A percentile compares a stretch with the other conserved stretches of the same genome.
Evolutionary conservation across 2,113 vertebrate species (phyloP).

Genomic region (Gnathonemus longibarbis): DNA sequence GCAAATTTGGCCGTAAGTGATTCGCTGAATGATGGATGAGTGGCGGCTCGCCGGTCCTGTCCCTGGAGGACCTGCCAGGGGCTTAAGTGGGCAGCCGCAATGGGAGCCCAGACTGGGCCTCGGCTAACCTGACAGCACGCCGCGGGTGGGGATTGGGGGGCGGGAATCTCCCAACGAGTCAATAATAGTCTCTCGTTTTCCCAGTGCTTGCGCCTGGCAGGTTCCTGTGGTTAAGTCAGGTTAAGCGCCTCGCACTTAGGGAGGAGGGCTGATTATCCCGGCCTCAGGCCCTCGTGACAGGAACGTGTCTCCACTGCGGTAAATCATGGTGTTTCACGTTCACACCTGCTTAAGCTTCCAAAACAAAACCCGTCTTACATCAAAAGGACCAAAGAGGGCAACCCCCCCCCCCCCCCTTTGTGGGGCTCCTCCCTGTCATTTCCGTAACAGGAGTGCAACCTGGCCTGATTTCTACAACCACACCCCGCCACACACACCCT

Average conservation of each 20-base stretch:
- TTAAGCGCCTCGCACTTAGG: not conserved
- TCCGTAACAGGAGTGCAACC: conserved; percentile 19
- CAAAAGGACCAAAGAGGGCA: conserved; percentile 24
- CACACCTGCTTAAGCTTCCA: conserved; percentile 22
- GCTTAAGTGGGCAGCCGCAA: conserved; percentile 59
- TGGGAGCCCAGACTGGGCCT: conserved; percentile 64
- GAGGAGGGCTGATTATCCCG: not conserved
- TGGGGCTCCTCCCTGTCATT: not conserved
- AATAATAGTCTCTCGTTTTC: not conserved
- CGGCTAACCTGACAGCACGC: conserved; percentile 57
- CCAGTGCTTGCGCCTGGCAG: not conserved
- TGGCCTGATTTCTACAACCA: conserved; percentile 33
- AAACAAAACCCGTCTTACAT: conserved; percentile 23
- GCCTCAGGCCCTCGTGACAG: not conserved
- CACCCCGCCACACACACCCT: conserved; percentile 6
- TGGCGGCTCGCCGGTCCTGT: conserved; percentile 36
- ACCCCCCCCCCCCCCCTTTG: not conserved
- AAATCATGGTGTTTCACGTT: not conserved
- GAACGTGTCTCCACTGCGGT: not conserved
- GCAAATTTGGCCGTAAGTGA: not conserved
- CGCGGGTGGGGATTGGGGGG: not conserved
- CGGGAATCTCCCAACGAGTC: not conserved
- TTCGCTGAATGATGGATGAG: conserved; percentile 62
- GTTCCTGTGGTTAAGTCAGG: not conserved
- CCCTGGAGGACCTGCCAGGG: conserved; percentile 57